phyloP scores from a whole-genome alignment of 2,113 vertebrate genomes.

The Athene cunicularia region DNA sequence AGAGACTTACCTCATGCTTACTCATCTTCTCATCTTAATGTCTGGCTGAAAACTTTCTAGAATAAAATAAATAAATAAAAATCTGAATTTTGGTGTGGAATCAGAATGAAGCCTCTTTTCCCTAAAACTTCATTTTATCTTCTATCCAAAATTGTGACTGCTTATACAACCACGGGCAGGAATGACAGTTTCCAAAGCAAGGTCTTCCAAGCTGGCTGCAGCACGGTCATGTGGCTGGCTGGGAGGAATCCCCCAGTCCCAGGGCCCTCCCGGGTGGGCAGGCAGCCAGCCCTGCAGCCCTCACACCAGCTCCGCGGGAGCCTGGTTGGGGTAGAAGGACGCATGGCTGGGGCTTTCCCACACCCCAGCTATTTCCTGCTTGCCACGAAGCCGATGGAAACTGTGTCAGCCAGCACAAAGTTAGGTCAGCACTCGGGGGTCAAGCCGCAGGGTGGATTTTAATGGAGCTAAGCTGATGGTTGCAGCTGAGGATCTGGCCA shows the following conservation, averaged over 20 bases:
- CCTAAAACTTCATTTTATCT: background rate
- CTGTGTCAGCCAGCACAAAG: constrained; percentile 8
- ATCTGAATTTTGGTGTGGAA: background rate
- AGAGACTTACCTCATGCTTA: background rate
- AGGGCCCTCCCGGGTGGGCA: background rate
- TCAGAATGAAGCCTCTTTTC: background rate
- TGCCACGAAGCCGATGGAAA: background rate
- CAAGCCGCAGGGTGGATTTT: constrained; percentile 38
- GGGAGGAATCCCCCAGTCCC: background rate
- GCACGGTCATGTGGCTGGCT: fast-evolving
- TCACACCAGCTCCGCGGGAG: fast-evolving
- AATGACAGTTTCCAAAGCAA: background rate
- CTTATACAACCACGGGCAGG: background rate
- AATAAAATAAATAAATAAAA: background rate
- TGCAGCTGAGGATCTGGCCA: constrained; percentile 47
- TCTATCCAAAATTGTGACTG: background rate
- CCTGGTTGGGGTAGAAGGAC: background rate
- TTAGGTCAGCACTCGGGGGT: constrained; percentile 20
- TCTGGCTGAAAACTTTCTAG: background rate
- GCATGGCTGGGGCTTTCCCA: background rate
- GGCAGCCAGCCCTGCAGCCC: background rate
- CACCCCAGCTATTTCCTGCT: constrained; percentile 20
- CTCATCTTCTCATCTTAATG: background rate
- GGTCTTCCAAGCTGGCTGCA: background rate
- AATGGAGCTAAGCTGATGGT: constrained; percentile 37